These are phyloP conservation scores for Salmo trutta DNA, from an alignment of 2,797 vertebrate genomes.

Conservation along the genomic window DNA sequence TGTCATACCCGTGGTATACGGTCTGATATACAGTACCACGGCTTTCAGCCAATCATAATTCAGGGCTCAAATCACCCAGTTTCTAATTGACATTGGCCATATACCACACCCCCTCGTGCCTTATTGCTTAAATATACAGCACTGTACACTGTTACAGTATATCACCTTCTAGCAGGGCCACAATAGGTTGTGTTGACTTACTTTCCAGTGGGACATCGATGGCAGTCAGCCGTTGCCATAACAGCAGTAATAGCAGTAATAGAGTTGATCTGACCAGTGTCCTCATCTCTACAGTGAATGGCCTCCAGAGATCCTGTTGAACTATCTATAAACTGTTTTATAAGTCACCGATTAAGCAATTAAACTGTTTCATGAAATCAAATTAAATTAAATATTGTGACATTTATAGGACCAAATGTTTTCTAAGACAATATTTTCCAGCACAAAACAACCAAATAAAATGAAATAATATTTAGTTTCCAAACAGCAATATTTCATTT, in stretches of 20 bases:
- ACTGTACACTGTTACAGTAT: neutral
- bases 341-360: conserved; percentile 2
- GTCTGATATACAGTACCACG: too few species aligned
- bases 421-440: neutral
- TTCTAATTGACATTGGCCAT: too few species aligned
- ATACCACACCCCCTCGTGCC: too few species aligned
- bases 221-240: conserved; percentile 73
- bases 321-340: conserved; percentile 14
- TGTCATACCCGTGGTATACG: too few species aligned
- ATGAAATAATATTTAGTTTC: neutral
- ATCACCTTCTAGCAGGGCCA: neutral
- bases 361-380: neutral
- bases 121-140: neutral
- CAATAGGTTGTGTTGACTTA: conserved; percentile 68
- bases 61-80: too few species aligned
- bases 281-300: conserved; percentile 70
- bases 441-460: neutral
- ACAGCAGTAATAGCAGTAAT: conserved; percentile 75
- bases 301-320: conserved; percentile 33
- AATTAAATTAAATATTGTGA: neutral
- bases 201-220: conserved; percentile 90
- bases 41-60: too few species aligned
- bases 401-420: neutral
- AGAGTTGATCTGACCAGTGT: conserved; percentile 64
- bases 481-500: conserved; percentile 13